phyloP scores from a whole-genome alignment of 2,888 invertebrate genomes.

The Cacoxenus indagator region DNA sequence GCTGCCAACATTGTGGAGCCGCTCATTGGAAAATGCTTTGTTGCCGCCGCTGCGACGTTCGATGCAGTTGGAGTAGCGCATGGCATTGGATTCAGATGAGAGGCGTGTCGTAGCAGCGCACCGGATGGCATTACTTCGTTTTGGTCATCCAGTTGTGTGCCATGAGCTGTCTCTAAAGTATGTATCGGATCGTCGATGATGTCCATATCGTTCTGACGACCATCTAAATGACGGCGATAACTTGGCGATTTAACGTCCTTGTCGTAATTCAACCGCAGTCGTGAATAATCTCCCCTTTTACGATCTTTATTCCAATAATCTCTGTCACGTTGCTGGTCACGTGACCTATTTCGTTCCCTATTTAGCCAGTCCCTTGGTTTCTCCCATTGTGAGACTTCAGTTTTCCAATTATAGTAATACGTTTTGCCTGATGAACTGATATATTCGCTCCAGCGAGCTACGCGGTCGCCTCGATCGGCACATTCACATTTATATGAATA shows the following conservation, averaged over 20 bases:
- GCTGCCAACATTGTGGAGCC: conserved; percentile 64
- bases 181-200: conserved; percentile 93
- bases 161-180: conserved; percentile 77
- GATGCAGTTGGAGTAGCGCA: conserved; percentile 32
- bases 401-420: conserved; percentile 99
- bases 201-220: conserved; percentile 83
- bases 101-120: conserved; percentile 73
- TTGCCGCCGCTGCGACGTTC: conserved; percentile 36
- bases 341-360: conserved; percentile 73
- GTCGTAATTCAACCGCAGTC: conserved; percentile 71
- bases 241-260: conserved; percentile 67
- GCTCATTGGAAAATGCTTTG: conserved; percentile 50
- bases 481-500: conserved; percentile 61
- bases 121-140: conserved; percentile 68
- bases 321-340: conserved; percentile 71
- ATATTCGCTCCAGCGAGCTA: conserved; percentile 84
- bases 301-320: conserved; percentile 72
- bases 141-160: conserved; percentile 53
- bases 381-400: conserved; percentile 99
- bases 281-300: conserved; percentile 71
- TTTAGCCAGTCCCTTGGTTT: conserved; percentile 96
- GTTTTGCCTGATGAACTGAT: conserved; percentile 97
- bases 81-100: conserved; percentile 67
- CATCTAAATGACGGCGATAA: conserved; percentile 70
- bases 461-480: conserved; percentile 67